Evolutionary conservation across 2,113 vertebrate species (phyloP).

Genomic region (Dolichallabes microphthalmus): DNA sequence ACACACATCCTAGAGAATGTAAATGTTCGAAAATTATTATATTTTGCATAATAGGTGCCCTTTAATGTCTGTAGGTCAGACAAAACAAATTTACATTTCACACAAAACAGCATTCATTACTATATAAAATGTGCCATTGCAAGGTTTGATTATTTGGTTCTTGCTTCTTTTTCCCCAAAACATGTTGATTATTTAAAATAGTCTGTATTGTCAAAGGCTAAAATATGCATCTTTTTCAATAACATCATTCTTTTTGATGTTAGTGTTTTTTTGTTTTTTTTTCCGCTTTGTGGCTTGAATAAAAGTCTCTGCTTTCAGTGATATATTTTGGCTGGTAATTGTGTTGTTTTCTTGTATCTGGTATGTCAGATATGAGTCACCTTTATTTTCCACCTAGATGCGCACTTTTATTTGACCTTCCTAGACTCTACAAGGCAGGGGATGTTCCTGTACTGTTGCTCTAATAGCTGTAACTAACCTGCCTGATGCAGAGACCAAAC

Average conservation of each 20-base stretch:
- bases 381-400: conserved; percentile 6
- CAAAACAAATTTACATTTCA: not conserved
- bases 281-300: not conserved
- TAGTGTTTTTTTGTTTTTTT: not conserved
- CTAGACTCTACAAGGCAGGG: not conserved
- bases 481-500: not conserved
- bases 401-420: conserved; percentile 17
- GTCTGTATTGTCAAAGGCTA: not conserved
- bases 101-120: not conserved
- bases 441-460: not conserved
- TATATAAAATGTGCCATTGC: not conserved
- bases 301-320: not conserved
- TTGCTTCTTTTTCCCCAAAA: not conserved
- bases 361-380: not conserved
- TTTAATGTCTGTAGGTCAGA: not conserved
- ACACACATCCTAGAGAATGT: no score
- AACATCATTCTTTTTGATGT: not conserved
- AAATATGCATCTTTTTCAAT: not conserved
- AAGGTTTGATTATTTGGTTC: not conserved
- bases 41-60: no score
- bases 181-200: not conserved
- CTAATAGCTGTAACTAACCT: conserved; percentile 15
- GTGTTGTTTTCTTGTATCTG: not conserved
- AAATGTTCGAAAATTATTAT: no score
- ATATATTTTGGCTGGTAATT: not conserved